Base-by-base conservation (phyloP, 2,113 vertebrate genomes). In the Tamias sibiricus region DNA sequence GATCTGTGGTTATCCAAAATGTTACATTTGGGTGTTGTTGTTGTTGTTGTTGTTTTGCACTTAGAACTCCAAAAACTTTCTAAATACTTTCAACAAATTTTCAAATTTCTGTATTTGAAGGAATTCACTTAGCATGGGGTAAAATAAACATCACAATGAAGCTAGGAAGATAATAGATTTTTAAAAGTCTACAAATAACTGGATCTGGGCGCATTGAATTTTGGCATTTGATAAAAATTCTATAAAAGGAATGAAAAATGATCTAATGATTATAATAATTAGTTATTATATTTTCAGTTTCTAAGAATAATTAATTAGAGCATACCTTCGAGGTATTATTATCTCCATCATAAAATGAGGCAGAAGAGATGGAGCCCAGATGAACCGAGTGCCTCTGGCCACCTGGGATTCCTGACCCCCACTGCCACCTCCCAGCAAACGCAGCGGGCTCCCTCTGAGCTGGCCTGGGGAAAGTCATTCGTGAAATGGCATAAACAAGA, bases 281-380 rank as follows among this genome's bases (percentile, higher is more conserved):
- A 97, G 95, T 64, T 77, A 95, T 92, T 97, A 95, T 82, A 96
- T 76, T 91, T 96, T 95, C 69, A 26, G 72, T 79, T 42, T 89
- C 71, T 90, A 92, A 79, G 90, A 88, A 92, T 96, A 94, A 98
- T 95, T 96, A 95, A 97, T 97, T 95, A 94, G 76, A 16, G 32
- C 72, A 94, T 90, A 94, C 87, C 95, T 96, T 94, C 77, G 87
- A 96, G 93, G 89, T 85, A 93, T 83, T 90, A 96, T 97, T 97
- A 95, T 88, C 94, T 96, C 82, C 81, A 83, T 95, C 80, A 71
- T 96, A 96, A 95, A 97, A 66, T 0, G 52, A 90, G 92, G 42
- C 79, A n/a, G 84, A 1, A 0, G 80, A 90, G 87, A 88, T 26
- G 57, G 77, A 79, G 64, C 57, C 1, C 6, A 80, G 95, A 77